Percentiles rank a stretch among this genome's conserved stretches.
Conservation (phyloP, 2,113 vertebrate species). For the Nycticryphes semicollaris region DNA sequence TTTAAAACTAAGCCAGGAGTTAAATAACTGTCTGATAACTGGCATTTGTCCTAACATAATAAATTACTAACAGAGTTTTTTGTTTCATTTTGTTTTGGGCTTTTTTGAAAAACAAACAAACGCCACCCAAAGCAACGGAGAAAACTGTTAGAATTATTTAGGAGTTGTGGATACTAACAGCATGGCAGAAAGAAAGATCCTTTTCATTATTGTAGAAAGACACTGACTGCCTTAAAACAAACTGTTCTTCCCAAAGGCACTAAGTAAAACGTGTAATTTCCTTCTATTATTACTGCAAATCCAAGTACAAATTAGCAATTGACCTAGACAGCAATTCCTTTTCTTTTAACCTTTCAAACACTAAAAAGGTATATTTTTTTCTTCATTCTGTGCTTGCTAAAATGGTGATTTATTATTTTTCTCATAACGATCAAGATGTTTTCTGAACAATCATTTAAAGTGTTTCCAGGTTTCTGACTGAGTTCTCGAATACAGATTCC, state of each 20-base stretch:
- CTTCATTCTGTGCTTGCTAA: background rate
- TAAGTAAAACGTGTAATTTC: background rate
- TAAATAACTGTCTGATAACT: background rate
- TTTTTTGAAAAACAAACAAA: background rate
- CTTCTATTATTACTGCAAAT: constrained; percentile 5
- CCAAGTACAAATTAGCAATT: background rate
- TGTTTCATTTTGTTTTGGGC: background rate
- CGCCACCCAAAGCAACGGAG: too few relatives aligned
- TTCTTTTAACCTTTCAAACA: background rate
- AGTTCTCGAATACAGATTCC: background rate
- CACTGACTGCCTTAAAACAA: background rate
- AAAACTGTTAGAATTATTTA: background rate
- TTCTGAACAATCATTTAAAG: background rate
- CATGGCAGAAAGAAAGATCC: background rate
- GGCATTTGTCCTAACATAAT: background rate
- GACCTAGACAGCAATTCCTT: background rate
- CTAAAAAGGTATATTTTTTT: background rate
- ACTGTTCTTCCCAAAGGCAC: background rate
- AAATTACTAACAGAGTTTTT: background rate
- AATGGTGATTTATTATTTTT: background rate
- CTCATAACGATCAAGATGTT: background rate
- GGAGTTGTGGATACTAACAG: background rate
- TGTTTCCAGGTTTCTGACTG: background rate
- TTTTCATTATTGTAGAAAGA: background rate
- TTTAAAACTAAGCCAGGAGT: background rate